Evolutionary conservation across 2,113 vertebrate genomes (phyloP), one percentile per base, ranked within the genome.

Genomic region (Columba livia): DNA sequence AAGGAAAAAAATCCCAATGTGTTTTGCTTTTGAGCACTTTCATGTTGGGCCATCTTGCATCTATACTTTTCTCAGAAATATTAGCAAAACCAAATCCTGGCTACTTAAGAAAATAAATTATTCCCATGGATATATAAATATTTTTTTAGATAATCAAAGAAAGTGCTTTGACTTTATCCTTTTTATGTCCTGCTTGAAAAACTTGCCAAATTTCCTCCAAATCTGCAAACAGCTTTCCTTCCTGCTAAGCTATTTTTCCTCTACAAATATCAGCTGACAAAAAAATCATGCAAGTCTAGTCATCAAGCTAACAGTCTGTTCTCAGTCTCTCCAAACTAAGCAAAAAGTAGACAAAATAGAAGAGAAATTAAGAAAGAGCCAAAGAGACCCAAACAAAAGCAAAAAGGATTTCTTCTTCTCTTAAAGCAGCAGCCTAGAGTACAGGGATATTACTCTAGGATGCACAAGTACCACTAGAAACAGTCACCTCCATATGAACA

Each of bases 191-290:
- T 94, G n/a, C 72, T 85, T 91, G 36, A 91, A 93, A 57, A 91
- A 93, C 79, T 90, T 94, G 90, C 71, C 79, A 95, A 89, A 89
- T 95, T 95, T 87, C 44, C 48, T 79, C 60, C 60, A 94, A 93
- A 83, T 90, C 82, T 93, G 88, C 0, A 19, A 95, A 94, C 90
- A 97, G 62, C 91, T 88, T 94, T 96, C 36, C 40, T 91, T 91
- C 90, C 87, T 88, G 60, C n/a, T 85, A 92, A 90, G 75, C 19
- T 94, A 85, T 96, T 94, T 97, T 95, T 77, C 88, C 56, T 75
- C 82, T 40, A 77, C 90, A 90, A 96, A 86, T 96, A 96, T 95
- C 82, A 92, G 64, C 88, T 97, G 95, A 94, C 67, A 90, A 93
- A 96, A 97, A 92, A 88, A 73, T 54, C 4, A 0, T 86, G 64